Evolutionary conservation across 2,888 invertebrate species (phyloP), one percentile per base, ranked within the genome.

Genomic region (Melieria omissa): DNA sequence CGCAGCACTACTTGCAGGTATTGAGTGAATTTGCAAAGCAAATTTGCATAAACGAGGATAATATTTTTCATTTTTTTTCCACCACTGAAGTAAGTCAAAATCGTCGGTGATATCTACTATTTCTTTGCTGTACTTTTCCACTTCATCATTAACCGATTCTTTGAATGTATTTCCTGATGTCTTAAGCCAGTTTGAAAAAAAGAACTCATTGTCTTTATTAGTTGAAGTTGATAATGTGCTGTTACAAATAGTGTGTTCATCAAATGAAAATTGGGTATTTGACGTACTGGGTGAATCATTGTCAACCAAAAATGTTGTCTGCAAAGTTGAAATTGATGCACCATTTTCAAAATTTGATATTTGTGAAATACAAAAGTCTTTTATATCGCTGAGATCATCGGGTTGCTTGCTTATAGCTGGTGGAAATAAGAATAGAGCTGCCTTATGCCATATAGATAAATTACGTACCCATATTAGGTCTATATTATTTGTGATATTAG

Each of bases 1-100:
- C 4, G 71, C 72, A 46, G 74, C 73, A 73, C 74, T 75, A 61
- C 73, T 75, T 6, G 76, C 60, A 49, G 75, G 76, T 55, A 75
- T 75, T n/a, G 68, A 68, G 57, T 73, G 74, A 49, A 74, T 64
- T 73, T 73, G 67, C 46, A 67, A 10, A 45, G 71, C 74, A 14
- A 73, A 44, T 71, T 74, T 71, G 8, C 55, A 75, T 54, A 74
- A 67, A 44, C 14, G 58, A 45, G 76, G 74, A 63, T 71, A 75
- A 42, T 60, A 55, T 55, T 55, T 60, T 44, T 58, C 45, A 70
- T 70, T 70, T 7, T 9, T 63, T 57, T 65, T 61, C 74, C 70
- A 70, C 74, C 63, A 70, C 46, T 72, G 42, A 12, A 73, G 66
- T 14, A 71, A 52, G 66, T 75, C 66, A 70, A 73, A 75, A 60